Evolutionary conservation across 2,113 vertebrate species (phyloP), one percentile per base, ranked within the genome.

Genomic region (Picathartes gymnocephalus): DNA sequence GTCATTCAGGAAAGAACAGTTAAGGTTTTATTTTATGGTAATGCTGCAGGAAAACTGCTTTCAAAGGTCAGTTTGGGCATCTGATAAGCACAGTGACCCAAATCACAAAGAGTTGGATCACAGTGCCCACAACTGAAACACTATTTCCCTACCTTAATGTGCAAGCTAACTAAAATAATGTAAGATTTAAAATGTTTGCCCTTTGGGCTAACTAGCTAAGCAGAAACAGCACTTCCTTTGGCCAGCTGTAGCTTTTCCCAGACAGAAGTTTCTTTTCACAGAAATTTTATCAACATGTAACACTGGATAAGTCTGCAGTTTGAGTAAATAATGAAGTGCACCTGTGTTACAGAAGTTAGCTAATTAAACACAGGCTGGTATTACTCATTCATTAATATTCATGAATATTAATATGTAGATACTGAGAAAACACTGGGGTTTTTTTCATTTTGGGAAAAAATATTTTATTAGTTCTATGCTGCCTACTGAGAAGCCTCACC

Each of bases 221-320:
- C 53, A 81, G 81, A 86, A 96, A 37, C 47, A 69, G 24, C 0
- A 0, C 72, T 91, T 89, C 86, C 69, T 84, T 76, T 81, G 73
- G 80, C 88, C 53, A 92, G n/a, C 20, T 3, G 4, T 62, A 90
- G 80, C 60, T 94, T 77, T 70, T 89, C n/a, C 37, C 56, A 88
- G 51, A 81, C 81, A 95, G 60, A 84, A 84, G 69, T 45, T 87
- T 91, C 73, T 92, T 92, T 84, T 91, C 69, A 71, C 27, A 53
- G 48, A 71, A 86, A 30, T 82, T 71, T 95, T 92, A 93, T 95
- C 92, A 93, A 92, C n/a, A 33, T 33, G 23, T 40, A 93, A 83
- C 1, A 5, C 53, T 93, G 73, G 60, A 30, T 68, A 71, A 80
- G 51, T 51, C 51, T 74, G 51, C 37, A 66, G 48, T 81, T 81